Conservation (phyloP, 2,113 vertebrate genomes). For the Jaculus jaculus region DNA sequence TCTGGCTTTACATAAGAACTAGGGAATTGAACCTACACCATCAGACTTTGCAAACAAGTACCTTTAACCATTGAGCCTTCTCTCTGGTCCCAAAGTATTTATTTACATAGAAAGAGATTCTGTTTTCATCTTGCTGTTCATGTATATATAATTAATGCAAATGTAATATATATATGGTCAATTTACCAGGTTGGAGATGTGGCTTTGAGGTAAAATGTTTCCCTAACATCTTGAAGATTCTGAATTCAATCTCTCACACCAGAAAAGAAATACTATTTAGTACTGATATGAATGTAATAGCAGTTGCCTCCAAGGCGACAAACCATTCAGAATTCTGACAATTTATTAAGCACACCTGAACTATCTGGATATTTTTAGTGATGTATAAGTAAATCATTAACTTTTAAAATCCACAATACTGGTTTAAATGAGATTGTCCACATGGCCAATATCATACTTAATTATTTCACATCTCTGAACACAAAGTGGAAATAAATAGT, state of each 20-base stretch:
- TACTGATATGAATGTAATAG: neutral
- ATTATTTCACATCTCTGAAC: neutral
- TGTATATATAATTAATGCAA: too few species aligned
- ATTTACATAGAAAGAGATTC: neutral
- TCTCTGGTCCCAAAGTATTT: neutral
- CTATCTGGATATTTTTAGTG: neutral
- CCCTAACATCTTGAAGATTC: neutral
- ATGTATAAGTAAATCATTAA: neutral
- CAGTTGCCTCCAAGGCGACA: neutral
- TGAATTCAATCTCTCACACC: neutral
- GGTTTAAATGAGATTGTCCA: neutral
- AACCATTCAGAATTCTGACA: neutral
- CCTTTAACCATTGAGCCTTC: too few species aligned
- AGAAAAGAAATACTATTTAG: neutral
- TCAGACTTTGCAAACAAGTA: too few species aligned
- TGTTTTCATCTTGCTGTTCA: too few species aligned
- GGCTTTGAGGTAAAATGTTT: neutral
- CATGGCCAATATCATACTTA: neutral
- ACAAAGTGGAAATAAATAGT: neutral
- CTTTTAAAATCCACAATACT: constrained; percentile 14
- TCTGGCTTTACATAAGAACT: too few species aligned
- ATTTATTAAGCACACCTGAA: neutral
- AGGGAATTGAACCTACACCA: too few species aligned
- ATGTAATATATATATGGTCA: too few species aligned
- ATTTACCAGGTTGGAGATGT: neutral